Conservation (phyloP, 2,888 invertebrate species). For the Drosophila mettleri region DNA sequence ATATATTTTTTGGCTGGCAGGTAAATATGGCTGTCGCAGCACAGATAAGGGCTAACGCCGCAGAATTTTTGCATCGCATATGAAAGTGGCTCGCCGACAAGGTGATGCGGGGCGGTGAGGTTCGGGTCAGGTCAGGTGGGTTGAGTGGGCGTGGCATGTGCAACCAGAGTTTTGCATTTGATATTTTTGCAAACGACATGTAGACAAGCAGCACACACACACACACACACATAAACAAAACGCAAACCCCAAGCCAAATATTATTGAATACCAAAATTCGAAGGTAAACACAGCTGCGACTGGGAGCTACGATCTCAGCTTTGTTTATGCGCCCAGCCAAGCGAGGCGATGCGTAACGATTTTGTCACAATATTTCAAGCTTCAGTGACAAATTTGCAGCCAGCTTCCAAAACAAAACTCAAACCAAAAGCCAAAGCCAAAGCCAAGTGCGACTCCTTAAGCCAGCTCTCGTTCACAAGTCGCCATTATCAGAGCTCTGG, state of each 20-base stretch:
- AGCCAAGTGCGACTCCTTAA: slow-evolving; percentile 20
- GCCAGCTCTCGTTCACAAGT: slow-evolving; percentile 21
- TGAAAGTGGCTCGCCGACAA: slow-evolving; percentile 23
- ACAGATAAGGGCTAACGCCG: slow-evolving; percentile 69
- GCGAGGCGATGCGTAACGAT: slow-evolving; percentile 46
- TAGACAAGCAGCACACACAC: slow-evolving; percentile 54
- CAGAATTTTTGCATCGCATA: slow-evolving; percentile 54
- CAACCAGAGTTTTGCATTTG: slow-evolving; percentile 71
- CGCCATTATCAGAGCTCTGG: slow-evolving; percentile 56
- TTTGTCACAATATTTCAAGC: slow-evolving; percentile 50
- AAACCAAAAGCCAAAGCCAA: slow-evolving; percentile 9
- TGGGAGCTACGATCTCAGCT: slow-evolving; percentile 38
- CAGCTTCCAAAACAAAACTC: slow-evolving; percentile 27
- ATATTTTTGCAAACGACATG: slow-evolving; percentile 73
- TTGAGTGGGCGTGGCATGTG: slow-evolving; percentile 18
- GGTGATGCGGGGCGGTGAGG: background rate
- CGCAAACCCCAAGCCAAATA: slow-evolving; percentile 61
- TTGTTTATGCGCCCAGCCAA: slow-evolving; percentile 53
- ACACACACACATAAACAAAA: slow-evolving; percentile 17
- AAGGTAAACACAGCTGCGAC: slow-evolving; percentile 76
- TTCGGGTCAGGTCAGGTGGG: background rate
- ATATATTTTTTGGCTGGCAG: slow-evolving; percentile 66
- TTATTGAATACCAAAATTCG: slow-evolving; percentile 75
- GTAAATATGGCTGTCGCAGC: slow-evolving; percentile 78
- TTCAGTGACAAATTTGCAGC: slow-evolving; percentile 38